A percentile compares a stretch with the other conserved stretches of the same genome.
Conservation (phyloP, 2,888 invertebrate species). For the Eupithecia centaureata region DNA sequence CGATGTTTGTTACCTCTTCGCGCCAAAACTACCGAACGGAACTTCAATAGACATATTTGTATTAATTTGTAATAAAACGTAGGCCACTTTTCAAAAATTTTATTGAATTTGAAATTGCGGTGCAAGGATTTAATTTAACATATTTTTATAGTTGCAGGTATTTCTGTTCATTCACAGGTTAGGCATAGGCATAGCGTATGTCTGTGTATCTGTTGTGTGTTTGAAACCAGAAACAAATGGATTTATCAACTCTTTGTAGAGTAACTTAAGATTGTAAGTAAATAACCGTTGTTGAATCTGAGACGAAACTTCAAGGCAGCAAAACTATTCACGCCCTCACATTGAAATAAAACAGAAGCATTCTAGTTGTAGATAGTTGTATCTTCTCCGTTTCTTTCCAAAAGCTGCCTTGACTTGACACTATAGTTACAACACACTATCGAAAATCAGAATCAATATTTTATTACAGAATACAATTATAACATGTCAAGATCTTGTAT, state of each 20-base stretch:
- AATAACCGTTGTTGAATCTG: background rate
- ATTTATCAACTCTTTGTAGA: background rate
- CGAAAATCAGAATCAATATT: no score
- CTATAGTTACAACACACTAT: background rate
- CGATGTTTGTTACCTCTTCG: no score
- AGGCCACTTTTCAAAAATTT: no score
- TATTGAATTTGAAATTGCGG: no score
- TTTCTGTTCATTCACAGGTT: background rate
- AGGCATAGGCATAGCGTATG: no score
- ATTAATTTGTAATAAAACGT: no score
- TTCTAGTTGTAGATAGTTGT: background rate
- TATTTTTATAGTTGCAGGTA: background rate
- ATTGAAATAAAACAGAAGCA: slow-evolving; percentile 1
- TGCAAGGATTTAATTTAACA: no score
- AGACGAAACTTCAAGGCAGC: background rate
- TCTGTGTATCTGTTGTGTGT: background rate
- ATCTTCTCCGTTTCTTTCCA: background rate
- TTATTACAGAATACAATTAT: no score
- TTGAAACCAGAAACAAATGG: background rate
- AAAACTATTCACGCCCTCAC: background rate
- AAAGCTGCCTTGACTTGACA: background rate
- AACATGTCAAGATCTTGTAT: no score
- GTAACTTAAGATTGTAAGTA: background rate
- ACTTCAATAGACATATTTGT: no score
- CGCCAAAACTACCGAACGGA: no score